Percentiles rank a stretch among this genome's conserved stretches.
phyloP scores from a whole-genome alignment of 2,113 vertebrate genomes.

The Cynoglossus semilaevis region DNA sequence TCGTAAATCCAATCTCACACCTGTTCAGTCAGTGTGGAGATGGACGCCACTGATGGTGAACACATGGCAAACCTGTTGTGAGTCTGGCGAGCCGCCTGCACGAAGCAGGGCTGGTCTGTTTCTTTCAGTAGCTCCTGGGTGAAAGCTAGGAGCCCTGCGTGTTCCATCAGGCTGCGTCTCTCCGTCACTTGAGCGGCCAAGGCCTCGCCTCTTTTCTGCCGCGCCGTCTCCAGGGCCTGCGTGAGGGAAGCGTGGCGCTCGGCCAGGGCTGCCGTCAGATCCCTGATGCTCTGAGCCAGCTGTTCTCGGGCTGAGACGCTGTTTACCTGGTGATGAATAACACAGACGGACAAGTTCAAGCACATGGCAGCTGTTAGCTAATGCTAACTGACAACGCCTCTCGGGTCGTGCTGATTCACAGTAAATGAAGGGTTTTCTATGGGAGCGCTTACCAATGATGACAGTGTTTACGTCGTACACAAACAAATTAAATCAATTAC shows the following conservation, averaged over 20 bases:
- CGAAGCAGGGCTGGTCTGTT: slow-evolving; percentile 90
- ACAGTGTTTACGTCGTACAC: too few species aligned
- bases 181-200: slow-evolving; percentile 84
- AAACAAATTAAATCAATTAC: background rate
- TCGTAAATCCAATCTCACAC: background rate
- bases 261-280: slow-evolving; percentile 83
- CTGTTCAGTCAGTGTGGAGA: background rate
- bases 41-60: background rate
- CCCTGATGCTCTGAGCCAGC: slow-evolving; percentile 85
- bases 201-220: slow-evolving; percentile 82
- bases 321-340: slow-evolving; percentile 76
- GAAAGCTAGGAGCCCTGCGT: slow-evolving; percentile 89
- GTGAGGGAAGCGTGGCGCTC: slow-evolving; percentile 83
- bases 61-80: slow-evolving; percentile 84
- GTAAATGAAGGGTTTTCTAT: background rate
- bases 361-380: background rate
- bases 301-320: slow-evolving; percentile 89
- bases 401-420: background rate
- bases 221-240: slow-evolving; percentile 83
- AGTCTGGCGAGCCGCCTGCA: slow-evolving; percentile 89
- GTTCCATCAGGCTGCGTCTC: slow-evolving; percentile 87
- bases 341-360: background rate
- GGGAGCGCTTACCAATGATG: too few species aligned
- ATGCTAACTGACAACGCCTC: too few species aligned
- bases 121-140: slow-evolving; percentile 93